Evolutionary conservation across 2,888 invertebrate genomes (phyloP).

Genomic region (Lasioglossum malachurum): DNA sequence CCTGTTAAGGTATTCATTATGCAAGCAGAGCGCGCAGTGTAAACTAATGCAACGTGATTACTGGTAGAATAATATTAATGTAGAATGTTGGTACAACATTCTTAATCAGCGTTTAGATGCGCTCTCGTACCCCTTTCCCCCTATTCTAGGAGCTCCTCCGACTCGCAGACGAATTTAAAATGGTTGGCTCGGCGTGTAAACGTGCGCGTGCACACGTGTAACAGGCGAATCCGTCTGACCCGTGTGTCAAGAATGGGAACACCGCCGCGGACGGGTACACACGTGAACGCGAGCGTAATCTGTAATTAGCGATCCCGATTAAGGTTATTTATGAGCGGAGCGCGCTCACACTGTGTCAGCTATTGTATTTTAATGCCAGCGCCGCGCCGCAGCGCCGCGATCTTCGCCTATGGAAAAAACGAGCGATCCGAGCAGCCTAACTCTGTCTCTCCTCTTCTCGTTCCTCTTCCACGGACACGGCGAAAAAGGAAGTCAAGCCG

Average conservation of each 20-base stretch:
- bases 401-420: conserved; percentile 62
- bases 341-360: conserved; percentile 82
- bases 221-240: conserved; percentile 70
- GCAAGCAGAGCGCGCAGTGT: conserved; percentile 8
- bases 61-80: conserved; percentile 18
- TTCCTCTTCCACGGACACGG: conserved; percentile 32
- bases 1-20: not conserved
- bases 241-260: conserved; percentile 79
- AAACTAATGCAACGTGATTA: conserved; percentile 23
- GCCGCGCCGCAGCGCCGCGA: conserved; percentile 50
- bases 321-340: conserved; percentile 84
- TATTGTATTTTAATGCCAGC: conserved; percentile 84
- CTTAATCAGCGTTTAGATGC: conserved; percentile 19
- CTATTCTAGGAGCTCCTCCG: not conserved
- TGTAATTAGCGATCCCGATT: conserved; percentile 85
- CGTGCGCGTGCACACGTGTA: conserved; percentile 38
- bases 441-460: not conserved
- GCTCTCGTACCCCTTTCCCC: not conserved
- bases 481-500: conserved; percentile 73
- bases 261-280: conserved; percentile 78
- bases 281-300: conserved; percentile 80
- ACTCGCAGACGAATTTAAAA: conserved; percentile 11
- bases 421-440: conserved; percentile 38
- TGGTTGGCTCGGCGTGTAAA: conserved; percentile 19
- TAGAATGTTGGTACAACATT: conserved; percentile 18